These are phyloP conservation scores for Nomada lathburiana DNA, from an alignment of 2,888 invertebrate species.

Conservation along the genomic window DNA sequence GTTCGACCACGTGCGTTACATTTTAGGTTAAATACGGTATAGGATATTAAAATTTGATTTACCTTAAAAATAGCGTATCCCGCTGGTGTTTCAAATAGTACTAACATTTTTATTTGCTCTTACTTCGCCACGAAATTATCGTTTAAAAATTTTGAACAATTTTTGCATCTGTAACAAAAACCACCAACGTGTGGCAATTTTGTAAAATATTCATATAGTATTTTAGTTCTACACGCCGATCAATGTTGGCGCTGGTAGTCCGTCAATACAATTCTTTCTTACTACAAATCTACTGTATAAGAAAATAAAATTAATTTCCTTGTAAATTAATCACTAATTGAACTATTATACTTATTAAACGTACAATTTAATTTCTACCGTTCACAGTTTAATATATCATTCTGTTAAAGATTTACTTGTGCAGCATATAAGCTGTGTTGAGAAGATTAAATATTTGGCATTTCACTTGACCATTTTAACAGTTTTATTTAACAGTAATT, in stretches of 20 bases:
- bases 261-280: no score
- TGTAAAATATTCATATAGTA: neutral
- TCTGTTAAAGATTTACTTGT: no score
- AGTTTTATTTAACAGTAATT: no score
- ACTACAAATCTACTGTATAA: no score
- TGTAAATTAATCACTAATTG: no score
- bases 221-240: neutral
- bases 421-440: no score
- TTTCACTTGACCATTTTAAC: no score
- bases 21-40: constrained; percentile 61
- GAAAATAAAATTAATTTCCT: no score
- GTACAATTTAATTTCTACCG: no score
- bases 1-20: constrained; percentile 76
- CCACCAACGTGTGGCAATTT: neutral
- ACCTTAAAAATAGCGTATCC: constrained; percentile 98
- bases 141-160: neutral
- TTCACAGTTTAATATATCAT: no score
- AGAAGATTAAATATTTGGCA: no score
- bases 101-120: constrained; percentile 89
- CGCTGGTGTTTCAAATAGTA: constrained; percentile 96
- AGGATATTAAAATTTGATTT: constrained; percentile 68
- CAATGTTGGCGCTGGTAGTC: neutral
- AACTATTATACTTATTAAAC: no score
- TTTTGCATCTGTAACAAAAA: neutral
- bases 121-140: neutral